phyloP scores from a whole-genome alignment of 2,113 vertebrate genomes.

The Lophotis ruficrista region DNA sequence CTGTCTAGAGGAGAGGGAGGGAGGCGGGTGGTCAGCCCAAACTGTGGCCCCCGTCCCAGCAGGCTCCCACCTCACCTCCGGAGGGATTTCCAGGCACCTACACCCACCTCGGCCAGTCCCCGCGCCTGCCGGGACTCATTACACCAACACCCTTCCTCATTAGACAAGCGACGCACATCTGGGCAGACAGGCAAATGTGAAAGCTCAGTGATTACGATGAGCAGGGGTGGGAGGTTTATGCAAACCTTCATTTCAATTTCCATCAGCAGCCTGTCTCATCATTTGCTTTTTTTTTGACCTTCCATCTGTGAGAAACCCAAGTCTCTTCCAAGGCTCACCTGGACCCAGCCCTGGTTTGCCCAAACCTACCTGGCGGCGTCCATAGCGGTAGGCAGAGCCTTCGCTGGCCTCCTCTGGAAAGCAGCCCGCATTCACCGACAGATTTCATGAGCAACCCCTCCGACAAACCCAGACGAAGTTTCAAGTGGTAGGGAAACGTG shows the following conservation, averaged over 20 bases:
- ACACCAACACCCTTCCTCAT: not conserved
- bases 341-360: not conserved
- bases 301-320: not conserved
- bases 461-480: not conserved
- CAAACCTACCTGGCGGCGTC: rapidly evolving
- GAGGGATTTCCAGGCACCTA: not conserved
- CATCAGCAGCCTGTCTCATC: not conserved
- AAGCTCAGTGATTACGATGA: not conserved
- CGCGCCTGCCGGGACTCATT: rapidly evolving
- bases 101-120: not conserved
- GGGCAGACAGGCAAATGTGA: not conserved
- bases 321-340: not conserved
- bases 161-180: not conserved
- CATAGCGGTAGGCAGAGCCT: not conserved
- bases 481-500: not conserved
- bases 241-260: not conserved
- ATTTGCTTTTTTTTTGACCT: not conserved
- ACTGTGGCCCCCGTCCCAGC: rapidly evolving
- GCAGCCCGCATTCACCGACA: not conserved
- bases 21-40: not conserved
- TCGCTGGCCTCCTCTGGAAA: not conserved
- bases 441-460: not conserved
- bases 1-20: not conserved
- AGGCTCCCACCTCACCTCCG: not conserved
- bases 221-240: not conserved